These are phyloP conservation scores for Lacerta viridis DNA, from an alignment of 2,797 vertebrate genomes.

Conservation along the genomic window DNA sequence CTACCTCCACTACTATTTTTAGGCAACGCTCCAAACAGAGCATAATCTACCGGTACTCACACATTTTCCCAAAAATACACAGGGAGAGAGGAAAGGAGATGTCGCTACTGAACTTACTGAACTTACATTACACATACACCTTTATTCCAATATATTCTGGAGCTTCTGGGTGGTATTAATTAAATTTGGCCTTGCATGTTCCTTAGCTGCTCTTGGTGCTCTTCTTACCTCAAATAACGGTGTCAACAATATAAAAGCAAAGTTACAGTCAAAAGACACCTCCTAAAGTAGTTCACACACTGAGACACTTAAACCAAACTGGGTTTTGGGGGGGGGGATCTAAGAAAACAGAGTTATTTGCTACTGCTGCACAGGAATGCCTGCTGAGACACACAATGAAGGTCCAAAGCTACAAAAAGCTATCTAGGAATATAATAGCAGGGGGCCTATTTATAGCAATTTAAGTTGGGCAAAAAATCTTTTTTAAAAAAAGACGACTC, in stretches of 20 bases:
- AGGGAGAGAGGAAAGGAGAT: not conserved
- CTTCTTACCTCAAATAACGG: not conserved
- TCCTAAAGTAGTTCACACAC: not conserved
- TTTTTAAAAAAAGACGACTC: not conserved
- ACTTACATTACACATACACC: not conserved
- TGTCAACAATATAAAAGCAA: not conserved
- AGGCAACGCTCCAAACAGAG: not conserved
- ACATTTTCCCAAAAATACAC: not conserved
- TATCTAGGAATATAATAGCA: conserved; percentile 38
- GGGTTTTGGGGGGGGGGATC: not conserved
- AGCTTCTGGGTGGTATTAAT: not conserved
- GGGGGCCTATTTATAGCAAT: conserved; percentile 7
- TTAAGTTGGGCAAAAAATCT: not conserved
- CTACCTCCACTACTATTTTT: not conserved
- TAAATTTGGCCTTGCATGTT: not conserved
- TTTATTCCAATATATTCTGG: not conserved
- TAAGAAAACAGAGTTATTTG: not conserved
- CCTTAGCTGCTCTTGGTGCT: not conserved
- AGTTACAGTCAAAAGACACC: not conserved
- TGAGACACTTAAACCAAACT: fast-evolving
- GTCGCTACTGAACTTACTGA: conserved; percentile 4
- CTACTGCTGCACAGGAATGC: not conserved
- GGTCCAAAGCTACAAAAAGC: not conserved
- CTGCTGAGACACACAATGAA: conserved; percentile 14
- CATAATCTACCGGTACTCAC: not conserved